A percentile compares a stretch with the other conserved stretches of the same genome.
Conservation (phyloP, 2,113 vertebrate genomes). For the Gadus chalcogrammus region DNA sequence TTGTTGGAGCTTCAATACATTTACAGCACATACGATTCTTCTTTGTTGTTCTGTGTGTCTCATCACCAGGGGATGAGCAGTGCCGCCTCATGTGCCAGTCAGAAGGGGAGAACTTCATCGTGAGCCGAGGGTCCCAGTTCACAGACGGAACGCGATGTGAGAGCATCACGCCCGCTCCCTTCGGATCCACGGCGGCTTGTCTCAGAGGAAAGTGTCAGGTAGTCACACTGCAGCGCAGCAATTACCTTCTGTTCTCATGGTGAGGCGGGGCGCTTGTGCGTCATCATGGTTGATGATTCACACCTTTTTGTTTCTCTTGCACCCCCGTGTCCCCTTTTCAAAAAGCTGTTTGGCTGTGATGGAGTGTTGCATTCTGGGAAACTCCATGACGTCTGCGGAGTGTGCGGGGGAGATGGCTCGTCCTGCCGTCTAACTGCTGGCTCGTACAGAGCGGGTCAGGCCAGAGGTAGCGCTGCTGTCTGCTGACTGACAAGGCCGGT, state of each 20-base stretch:
- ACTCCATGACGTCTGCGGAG: conserved; percentile 76
- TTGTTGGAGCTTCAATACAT: background rate
- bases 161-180: conserved; percentile 36
- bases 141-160: conserved; percentile 90
- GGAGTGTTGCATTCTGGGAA: conserved; percentile 81
- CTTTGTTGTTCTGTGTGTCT: background rate
- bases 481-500: background rate
- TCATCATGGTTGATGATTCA: background rate
- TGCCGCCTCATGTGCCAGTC: conserved; percentile 87
- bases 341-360: conserved; percentile 88
- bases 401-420: conserved; percentile 85
- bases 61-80: conserved; percentile 77
- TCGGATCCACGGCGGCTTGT: conserved; percentile 71
- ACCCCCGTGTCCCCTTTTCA: conserved; percentile 5
- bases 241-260: background rate
- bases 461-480: conserved; percentile 71
- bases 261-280: background rate
- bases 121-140: conserved; percentile 83
- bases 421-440: conserved; percentile 74
- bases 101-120: conserved; percentile 78
- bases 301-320: conserved; percentile 4
- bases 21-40: background rate
- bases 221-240: conserved; percentile 14
- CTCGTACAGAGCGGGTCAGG: conserved; percentile 77
- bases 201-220: conserved; percentile 84